A percentile compares a stretch with the other conserved stretches of the same genome.
These are phyloP conservation scores for Dryoscopus gambensis DNA, from an alignment of 2,113 vertebrate species.

Conservation along the genomic window DNA sequence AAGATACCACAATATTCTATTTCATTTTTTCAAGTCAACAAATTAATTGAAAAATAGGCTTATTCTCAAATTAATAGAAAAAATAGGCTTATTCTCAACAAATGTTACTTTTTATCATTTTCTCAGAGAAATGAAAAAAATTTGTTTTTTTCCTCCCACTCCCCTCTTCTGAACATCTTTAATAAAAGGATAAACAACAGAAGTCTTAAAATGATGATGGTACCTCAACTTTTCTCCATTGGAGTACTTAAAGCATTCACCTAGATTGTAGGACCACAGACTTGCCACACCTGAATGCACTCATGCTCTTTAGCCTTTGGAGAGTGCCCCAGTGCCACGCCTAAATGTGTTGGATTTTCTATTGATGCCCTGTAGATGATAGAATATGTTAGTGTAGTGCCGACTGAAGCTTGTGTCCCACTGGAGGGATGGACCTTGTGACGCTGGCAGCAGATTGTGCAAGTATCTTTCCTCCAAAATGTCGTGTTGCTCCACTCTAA, in stretches of 20 bases:
- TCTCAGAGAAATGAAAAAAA: not conserved
- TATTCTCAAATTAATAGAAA: not conserved
- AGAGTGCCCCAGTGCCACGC: not conserved
- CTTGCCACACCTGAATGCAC: not conserved
- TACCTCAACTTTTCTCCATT: not conserved
- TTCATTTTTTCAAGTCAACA: not conserved
- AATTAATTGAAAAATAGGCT: not conserved
- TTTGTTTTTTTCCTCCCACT: accelerated
- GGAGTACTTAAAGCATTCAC: not conserved
- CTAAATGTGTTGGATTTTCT: not conserved
- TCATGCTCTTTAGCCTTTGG: accelerated
- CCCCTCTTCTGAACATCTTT: not conserved
- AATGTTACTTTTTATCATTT: not conserved
- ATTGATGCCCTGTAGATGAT: not conserved
- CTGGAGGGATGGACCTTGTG: not conserved
- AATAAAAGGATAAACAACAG: not conserved
- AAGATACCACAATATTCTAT: not conserved
- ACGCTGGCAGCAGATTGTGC: not conserved
- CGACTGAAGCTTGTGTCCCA: not conserved
- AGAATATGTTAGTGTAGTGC: not conserved
- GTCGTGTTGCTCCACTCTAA: accelerated
- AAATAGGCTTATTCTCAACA: not conserved
- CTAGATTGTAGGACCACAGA: not conserved
- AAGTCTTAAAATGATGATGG: not conserved
- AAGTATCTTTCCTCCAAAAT: not conserved